Conservation (phyloP, 2,797 vertebrate species). For the Zalophus californianus region DNA sequence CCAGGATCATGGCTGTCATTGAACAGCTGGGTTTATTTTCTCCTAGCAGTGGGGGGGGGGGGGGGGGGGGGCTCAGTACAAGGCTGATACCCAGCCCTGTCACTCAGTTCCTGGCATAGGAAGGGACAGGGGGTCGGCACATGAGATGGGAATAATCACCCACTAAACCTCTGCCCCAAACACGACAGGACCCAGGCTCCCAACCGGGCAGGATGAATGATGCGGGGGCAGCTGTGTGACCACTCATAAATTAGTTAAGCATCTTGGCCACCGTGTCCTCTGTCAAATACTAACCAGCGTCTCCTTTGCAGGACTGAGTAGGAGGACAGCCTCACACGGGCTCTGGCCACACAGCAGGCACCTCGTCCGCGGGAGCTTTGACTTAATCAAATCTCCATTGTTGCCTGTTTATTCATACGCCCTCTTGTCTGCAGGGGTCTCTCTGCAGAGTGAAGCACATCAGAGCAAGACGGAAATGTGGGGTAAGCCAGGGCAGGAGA, state of each 20-base stretch:
- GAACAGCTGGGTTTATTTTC: not conserved
- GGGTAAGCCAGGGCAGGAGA: not conserved
- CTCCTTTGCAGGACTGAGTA: not conserved
- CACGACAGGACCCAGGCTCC: not conserved
- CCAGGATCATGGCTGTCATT: accelerated
- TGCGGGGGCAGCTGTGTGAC: not conserved
- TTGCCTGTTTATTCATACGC: accelerated
- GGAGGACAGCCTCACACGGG: not conserved
- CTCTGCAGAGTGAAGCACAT: not conserved
- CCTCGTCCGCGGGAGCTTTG: not conserved
- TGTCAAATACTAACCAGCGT: accelerated
- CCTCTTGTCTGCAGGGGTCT: not conserved
- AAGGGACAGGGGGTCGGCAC: accelerated
- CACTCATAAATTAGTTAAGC: not conserved
- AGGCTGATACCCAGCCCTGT: not conserved
- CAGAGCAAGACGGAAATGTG: not conserved
- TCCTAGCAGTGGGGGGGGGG: no score
- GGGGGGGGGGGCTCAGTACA: not conserved
- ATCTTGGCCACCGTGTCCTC: not conserved
- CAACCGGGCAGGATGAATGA: not conserved
- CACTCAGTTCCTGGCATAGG: not conserved
- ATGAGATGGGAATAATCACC: no score
- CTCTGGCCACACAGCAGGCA: accelerated
- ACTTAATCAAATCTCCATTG: not conserved
- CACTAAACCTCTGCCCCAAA: not conserved